Percentiles rank a stretch among this genome's conserved stretches.
Conservation (phyloP, 2,113 vertebrate genomes). For the Tychaedon coryphoeus region DNA sequence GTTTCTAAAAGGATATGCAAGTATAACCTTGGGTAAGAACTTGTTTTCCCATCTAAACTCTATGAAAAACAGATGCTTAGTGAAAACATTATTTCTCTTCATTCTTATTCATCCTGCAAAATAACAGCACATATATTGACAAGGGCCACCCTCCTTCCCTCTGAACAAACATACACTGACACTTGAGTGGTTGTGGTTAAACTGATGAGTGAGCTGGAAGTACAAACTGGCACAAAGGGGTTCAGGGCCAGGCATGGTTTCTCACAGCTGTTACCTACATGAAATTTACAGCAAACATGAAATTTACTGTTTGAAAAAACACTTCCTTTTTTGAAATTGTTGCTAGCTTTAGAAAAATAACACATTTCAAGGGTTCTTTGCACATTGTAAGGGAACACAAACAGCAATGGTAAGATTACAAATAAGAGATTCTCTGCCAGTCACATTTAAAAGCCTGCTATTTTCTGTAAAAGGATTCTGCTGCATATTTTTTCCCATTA, state of each 20-base stretch:
- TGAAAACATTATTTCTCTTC: not conserved
- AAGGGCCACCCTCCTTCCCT: not conserved
- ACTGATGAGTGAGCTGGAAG: not conserved
- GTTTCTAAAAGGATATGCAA: not conserved
- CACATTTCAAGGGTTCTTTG: not conserved
- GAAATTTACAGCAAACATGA: not conserved
- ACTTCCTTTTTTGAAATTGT: not conserved
- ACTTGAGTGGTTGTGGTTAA: not conserved
- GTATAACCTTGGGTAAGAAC: not conserved
- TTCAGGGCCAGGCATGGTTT: not conserved
- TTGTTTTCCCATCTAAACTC: not conserved
- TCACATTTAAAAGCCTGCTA: not conserved
- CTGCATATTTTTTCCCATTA: not conserved
- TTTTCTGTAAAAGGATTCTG: not conserved
- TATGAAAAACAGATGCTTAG: not conserved
- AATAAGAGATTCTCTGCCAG: not conserved
- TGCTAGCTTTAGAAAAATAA: slow-evolving; percentile 3
- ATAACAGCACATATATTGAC: not conserved
- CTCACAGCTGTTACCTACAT: not conserved
- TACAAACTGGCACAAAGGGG: not conserved
- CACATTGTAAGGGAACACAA: not conserved
- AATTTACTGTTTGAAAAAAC: not conserved
- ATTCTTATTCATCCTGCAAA: not conserved
- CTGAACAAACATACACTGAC: not conserved
- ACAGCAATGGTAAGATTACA: not conserved